Evolutionary conservation across 2,113 vertebrate genomes (phyloP).

Genomic region (Nannospalax galili): DNA sequence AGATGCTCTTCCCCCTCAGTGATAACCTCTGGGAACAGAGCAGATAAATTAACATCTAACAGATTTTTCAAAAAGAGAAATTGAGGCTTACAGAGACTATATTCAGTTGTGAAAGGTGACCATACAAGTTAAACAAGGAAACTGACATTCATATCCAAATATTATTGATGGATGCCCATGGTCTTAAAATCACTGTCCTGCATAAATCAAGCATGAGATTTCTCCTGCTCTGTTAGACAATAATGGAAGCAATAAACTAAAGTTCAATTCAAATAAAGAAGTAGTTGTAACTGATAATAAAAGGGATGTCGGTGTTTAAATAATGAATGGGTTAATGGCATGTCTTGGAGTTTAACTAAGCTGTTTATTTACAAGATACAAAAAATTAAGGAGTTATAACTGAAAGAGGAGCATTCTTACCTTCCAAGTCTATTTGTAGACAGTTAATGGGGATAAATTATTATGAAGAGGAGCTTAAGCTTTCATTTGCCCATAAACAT

Average conservation of each 20-base stretch:
- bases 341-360: slow-evolving; percentile 58
- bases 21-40: not conserved
- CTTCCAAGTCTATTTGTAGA: not conserved
- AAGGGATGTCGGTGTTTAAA: slow-evolving; percentile 33
- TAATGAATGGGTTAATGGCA: slow-evolving; percentile 33
- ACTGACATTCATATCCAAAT: not conserved
- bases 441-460: slow-evolving; percentile 48
- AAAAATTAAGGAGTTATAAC: slow-evolving; percentile 37
- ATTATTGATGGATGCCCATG: not conserved
- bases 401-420: not conserved
- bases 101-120: not conserved
- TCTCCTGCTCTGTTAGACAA: not conserved
- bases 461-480: slow-evolving; percentile 36
- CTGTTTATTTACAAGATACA: slow-evolving; percentile 46
- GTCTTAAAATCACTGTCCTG: slow-evolving; percentile 28
- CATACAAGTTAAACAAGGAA: not conserved
- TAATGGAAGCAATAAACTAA: slow-evolving; percentile 34
- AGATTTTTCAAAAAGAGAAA: slow-evolving; percentile 13
- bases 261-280: slow-evolving; percentile 44
- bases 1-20: not conserved
- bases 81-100: not conserved
- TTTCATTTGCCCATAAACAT: slow-evolving; percentile 66
- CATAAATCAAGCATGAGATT: not conserved
- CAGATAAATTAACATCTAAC: not conserved
- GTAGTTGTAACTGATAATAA: slow-evolving; percentile 51